phyloP scores from a whole-genome alignment of 2,797 vertebrate species.

The Danio choprae region DNA sequence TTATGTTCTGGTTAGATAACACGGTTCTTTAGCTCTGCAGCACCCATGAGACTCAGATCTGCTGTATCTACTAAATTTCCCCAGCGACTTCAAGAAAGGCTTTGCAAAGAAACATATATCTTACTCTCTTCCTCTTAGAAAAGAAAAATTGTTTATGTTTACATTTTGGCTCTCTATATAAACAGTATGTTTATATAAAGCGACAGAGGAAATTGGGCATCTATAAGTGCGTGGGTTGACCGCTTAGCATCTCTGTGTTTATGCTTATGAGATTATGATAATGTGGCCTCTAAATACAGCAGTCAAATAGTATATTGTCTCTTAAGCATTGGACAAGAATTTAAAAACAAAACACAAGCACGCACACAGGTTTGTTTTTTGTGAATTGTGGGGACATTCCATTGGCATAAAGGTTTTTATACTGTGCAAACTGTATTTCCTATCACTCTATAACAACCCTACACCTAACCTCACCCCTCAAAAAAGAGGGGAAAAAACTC shows the following conservation, averaged over 20 bases:
- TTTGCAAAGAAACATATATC: not conserved
- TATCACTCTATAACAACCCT: too few relatives aligned
- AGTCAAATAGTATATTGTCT: not conserved
- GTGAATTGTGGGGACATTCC: too few relatives aligned
- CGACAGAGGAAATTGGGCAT: not conserved
- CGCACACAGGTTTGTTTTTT: too few relatives aligned
- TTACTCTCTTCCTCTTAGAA: not conserved
- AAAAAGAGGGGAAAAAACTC: too few relatives aligned
- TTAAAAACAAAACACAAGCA: too few relatives aligned
- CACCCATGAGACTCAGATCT: constrained; percentile 10
- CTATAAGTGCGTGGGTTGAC: constrained; percentile 4
- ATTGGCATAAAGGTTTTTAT: too few relatives aligned
- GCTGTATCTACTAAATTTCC: constrained; percentile 30
- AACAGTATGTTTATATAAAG: constrained; percentile 5
- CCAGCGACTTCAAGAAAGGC: constrained; percentile 8
- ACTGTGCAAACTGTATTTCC: too few relatives aligned
- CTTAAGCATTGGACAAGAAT: not conserved
- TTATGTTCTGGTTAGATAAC: constrained; percentile 52
- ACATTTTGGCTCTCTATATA: not conserved
- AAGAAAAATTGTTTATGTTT: constrained; percentile 9
- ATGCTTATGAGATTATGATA: constrained; percentile 25
- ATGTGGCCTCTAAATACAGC: constrained; percentile 10
- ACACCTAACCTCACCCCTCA: too few relatives aligned
- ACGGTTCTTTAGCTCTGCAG: constrained; percentile 24
- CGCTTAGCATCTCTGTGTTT: not conserved